Conservation (phyloP, 2,888 invertebrate genomes). For the Tinea semifulvella region DNA sequence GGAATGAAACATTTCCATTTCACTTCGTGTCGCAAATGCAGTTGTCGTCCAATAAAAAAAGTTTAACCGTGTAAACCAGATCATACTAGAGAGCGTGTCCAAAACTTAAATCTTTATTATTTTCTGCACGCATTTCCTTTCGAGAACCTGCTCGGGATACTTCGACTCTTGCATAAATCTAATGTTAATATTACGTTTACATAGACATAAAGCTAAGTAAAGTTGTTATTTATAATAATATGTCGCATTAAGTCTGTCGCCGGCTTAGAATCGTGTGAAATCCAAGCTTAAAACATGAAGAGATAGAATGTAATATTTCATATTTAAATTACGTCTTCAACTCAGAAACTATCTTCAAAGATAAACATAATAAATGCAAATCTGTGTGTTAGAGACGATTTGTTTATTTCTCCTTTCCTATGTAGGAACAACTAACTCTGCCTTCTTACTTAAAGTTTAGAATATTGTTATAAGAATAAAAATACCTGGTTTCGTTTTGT, state of each 20-base stretch:
- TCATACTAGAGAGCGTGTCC: constrained; percentile 28
- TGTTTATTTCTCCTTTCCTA: not conserved
- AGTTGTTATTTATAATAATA: constrained; percentile 8
- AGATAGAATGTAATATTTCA: not conserved
- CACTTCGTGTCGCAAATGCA: constrained; percentile 5
- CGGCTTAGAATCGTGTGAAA: constrained; percentile 3
- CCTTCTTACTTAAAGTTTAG: too few species aligned
- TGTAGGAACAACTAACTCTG: too few species aligned
- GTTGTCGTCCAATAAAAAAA: constrained; percentile 1
- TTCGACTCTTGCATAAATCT: constrained; percentile 23
- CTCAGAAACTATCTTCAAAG: constrained; percentile 5
- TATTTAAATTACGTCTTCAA: constrained; percentile 9
- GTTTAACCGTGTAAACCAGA: constrained; percentile 20
- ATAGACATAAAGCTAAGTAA: constrained; percentile 13
- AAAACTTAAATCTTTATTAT: constrained; percentile 46
- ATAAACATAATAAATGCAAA: not conserved
- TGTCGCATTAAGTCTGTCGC: constrained; percentile 5
- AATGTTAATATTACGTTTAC: constrained; percentile 27
- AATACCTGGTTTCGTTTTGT: too few species aligned
- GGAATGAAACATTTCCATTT: not conserved
- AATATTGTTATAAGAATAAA: too few species aligned
- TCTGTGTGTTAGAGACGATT: not conserved
- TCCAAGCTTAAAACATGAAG: not conserved
- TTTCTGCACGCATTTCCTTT: constrained; percentile 51
- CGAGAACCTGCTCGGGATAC: constrained; percentile 27